Base-by-base conservation (phyloP, 2,797 vertebrate species). In the Triplophysa bombifrons region DNA sequence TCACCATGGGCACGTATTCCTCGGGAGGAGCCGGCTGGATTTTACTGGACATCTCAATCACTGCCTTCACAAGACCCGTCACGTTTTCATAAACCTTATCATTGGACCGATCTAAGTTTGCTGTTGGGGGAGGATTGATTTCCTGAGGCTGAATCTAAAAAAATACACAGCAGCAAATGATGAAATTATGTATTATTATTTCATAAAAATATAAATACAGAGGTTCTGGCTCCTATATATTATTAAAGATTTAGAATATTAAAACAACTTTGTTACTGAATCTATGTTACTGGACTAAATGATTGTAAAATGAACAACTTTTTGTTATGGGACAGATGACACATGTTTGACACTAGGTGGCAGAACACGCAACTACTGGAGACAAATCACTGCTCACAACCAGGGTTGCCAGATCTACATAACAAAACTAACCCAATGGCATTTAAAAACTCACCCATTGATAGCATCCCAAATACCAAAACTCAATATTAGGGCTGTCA, bases 11-110 rank as follows among this genome's bases (percentile, higher is more conserved):
- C 19, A 99, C 96, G 0, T 99, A 99, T 81, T 99, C 98, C 90
- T 99, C 98, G 0, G 98, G 98, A 0, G 97, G 95, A 1, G 98
- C 98, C 0, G 98, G 98, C 85, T 99, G 98, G 82, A 99, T 99
- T 86, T 96, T 98, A 84, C 97, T 99, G 44, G 98, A 99, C 98
- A 99, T 99, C 86, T 99, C 98, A 19, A 99, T 99, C 86, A 99
- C 98, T 0, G 98, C 98, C 85, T 99, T 99, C 82, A 99, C 98
- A 91, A 99, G 85, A 55, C 97, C 97, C 0, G 98, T 99, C 80
- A 99, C 98, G 0, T 99, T 98, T 91, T 99, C 98, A 4, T 99
- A 99, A 74, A 99, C 98, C 84, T 96, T 97, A 93, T 99, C 98
- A 0, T 98, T 98, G 80, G 98, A 98, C 78, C 98, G 96, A 86